Evolutionary conservation across 2,797 vertebrate genomes (phyloP), one percentile per base, ranked within the genome.

Genomic region (Galagoides demidoff): DNA sequence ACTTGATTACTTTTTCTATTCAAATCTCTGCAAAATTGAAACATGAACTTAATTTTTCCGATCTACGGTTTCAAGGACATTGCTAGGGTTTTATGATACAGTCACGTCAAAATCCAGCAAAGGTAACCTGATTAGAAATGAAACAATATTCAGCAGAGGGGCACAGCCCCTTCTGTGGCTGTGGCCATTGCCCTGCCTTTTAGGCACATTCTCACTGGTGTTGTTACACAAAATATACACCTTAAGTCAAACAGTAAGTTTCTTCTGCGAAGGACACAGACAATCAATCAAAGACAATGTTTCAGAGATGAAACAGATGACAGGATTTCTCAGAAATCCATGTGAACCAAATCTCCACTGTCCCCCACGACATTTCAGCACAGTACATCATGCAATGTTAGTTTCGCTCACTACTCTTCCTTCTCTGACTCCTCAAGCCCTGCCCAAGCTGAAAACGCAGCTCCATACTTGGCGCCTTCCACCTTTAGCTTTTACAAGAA

Each of bases 1-100:
- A 99, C 98, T 23, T 98, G 98, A 71, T 98, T 99, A 88, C 99
- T 99, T 98, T 99, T 99, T 96, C 98, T 99, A 90, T 99, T 99
- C 98, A 99, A 98, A 92, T 99, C 99, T 96, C 99, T 99, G 98
- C 71, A 98, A 97, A 94, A 97, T 27, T 88, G 84, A 98, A 98
- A 94, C 66, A 94, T 45, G 79, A 91, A 96, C 92, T 97, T 92
- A 70, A 90, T 89, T 95, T 92, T 95, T 90, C 95, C 91, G 43
- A 87, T 68, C 85, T 92, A 52, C 1, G 79, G 85, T 91, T 96
- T 97, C 91, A 91, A 76, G 84, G 84, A 88, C 96, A 94, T 96
- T 94, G 95, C 73, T 90, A 68, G 77, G 89, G 82, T 74, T 93
- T 96, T 96, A 89, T 73, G 85, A 90, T 92, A 87, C 0, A 37